Base-by-base conservation (phyloP, 2,797 vertebrate species). In the Neosilurus mollespiculum region DNA sequence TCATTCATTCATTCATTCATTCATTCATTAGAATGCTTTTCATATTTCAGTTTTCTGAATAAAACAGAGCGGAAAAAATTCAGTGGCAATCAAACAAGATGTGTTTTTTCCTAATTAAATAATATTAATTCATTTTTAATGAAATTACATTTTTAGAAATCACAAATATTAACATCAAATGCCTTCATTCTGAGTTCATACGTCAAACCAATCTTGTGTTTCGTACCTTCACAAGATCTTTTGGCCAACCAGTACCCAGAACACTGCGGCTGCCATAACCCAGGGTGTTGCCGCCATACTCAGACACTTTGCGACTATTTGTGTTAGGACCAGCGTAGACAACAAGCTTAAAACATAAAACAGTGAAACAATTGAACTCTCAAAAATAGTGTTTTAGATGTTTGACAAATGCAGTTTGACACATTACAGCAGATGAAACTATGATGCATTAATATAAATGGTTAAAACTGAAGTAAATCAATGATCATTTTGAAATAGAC, bases 211-310 rank as follows among this genome's bases (percentile, higher is more conserved):
- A 14, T 18, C 51, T 30, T 18, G 56, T 1, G 71, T 78, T 2
- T 64, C 86, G 91, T 95, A 99, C 98, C 97, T 99, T 99, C 77
- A 99, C 98, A 89, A 99, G 96, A 92, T 99, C 97, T 93, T 99
- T 99, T 83, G 98, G 98, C 98, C 98, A 99, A 51, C 98, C 98
- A 80, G 98, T 99, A 88, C 98, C 98, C 92, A 99, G 94, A 85
- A 99, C 98, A 91, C 97, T 99, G 88, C 97, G 97, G 92, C 98
- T 99, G 91, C 98, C 98, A 88, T 99, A 99, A 81, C 98, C 98
- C 90, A 99, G 94, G 81, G 97, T 98, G 91, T 99, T 99, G 87
- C 98, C 98, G 90, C 98, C 98, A 86, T 99, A 99, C 90, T 99
- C 98, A 56, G 97, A 96, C 91, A 99, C 98, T 95, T 99, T 99